Evolutionary conservation across 2,888 invertebrate species (phyloP), one percentile per base, ranked within the genome.

Genomic region (Seira musarum): DNA sequence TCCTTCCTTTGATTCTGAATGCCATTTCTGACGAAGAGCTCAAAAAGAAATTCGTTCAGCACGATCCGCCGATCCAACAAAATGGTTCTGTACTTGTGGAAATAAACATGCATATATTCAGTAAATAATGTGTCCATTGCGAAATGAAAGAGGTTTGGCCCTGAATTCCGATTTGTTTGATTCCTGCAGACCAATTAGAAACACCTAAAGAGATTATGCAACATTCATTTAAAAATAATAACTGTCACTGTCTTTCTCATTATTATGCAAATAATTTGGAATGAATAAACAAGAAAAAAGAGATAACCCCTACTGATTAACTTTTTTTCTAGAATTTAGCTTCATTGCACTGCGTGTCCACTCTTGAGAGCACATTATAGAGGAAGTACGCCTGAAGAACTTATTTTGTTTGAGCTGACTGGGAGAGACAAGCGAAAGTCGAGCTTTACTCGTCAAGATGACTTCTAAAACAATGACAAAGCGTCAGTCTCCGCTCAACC

Each of bases 251-350:
- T 6, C 40, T 40, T 40, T 8, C 40, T 40, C 66, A 66, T 66
- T 30, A 66, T 66, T 40, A 19, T 35, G 40, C 17, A 22, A 66
- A 19, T 30, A 66, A 66, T 30, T 24, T n/a, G 35, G 19, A 66
- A 40, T n/a, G 40, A 66, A 66, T 64, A 64, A 64, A 64, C 40
- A 40, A 40, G 6, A 40, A 40, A 40, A 40, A 40, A 40, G 40
- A 66, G 66, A 66, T 66, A 66, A 66, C 66, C 66, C 66, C 66
- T 24, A 66, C 15, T 40, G 66, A 66, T 66, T 19, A 66, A 30
- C 40, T 17, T 40, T 35, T 63, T 63, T 21, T 40, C 40, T 40
- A 40, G 40, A 40, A 40, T 40, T 40, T 40, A 40, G 40, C n/a
- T 40, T 8, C 40, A 40, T 40, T 13, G 13, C 6, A 40, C 13